Conservation (phyloP, 92 coral and sea anemone genomes). For the Desmophyllum pertusum region DNA sequence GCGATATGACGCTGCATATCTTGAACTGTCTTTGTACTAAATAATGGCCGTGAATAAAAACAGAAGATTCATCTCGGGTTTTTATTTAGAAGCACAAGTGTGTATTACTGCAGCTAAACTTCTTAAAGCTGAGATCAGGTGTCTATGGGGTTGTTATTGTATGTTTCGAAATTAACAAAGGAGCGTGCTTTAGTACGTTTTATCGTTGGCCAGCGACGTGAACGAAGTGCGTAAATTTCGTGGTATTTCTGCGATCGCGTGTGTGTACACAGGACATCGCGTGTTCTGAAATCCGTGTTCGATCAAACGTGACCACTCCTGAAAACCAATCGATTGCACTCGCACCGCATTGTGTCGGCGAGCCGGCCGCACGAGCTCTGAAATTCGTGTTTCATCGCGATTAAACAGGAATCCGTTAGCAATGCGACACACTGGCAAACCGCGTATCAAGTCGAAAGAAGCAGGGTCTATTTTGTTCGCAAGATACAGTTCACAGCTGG, state of each 20-base stretch:
- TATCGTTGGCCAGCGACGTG: neutral
- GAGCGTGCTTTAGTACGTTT: neutral
- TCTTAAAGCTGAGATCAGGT: conserved; percentile 17
- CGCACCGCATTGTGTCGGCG: neutral
- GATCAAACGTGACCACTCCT: conserved; percentile 36
- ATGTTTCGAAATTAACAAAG: conserved; percentile 11
- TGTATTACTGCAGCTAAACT: conserved; percentile 20
- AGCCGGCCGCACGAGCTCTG: conserved; percentile 23
- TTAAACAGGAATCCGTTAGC: conserved; percentile 9
- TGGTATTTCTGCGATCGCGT: conserved; percentile 18
- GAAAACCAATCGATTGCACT: conserved; percentile 1
- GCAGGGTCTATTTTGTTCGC: conserved; percentile 13
- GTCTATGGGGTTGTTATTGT: conserved; percentile 33
- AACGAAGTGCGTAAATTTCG: conserved; percentile 1
- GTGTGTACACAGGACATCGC: conserved; percentile 9
- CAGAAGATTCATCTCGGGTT: conserved; percentile 9
- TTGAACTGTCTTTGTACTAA: neutral
- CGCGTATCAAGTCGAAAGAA: neutral
- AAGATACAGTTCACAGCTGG: conserved; percentile 30
- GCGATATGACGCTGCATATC: conserved; percentile 15
- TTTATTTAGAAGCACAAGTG: neutral
- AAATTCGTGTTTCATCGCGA: conserved; percentile 15
- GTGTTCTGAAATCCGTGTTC: conserved; percentile 24
- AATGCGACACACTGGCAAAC: conserved; percentile 9
- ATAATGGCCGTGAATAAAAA: conserved; percentile 1